Conservation (phyloP, 2,888 invertebrate species). For the Encarsia formosa region DNA sequence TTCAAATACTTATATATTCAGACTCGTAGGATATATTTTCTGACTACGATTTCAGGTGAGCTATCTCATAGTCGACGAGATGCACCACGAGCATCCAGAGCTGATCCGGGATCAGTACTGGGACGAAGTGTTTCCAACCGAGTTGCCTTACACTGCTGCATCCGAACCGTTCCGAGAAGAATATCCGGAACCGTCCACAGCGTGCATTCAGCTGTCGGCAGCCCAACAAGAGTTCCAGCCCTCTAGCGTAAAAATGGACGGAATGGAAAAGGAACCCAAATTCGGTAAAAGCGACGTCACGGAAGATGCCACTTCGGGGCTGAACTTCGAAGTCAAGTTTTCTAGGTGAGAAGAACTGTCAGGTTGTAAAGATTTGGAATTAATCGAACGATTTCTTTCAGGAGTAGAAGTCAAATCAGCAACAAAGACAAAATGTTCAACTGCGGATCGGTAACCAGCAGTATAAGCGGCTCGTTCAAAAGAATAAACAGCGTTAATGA, state of each 20-base stretch:
- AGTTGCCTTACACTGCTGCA: constrained; percentile 83
- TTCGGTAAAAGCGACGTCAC: constrained; percentile 39
- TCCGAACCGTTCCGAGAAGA: constrained; percentile 77
- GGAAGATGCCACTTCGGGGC: constrained; percentile 70
- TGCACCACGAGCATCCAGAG: constrained; percentile 90
- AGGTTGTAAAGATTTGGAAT: too few relatives aligned
- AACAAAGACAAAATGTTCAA: constrained; percentile 42
- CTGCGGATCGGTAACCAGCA: constrained; percentile 45
- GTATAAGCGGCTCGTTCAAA: constrained; percentile 58
- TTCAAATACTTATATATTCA: too few relatives aligned
- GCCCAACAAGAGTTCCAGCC: constrained; percentile 64
- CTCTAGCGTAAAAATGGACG: constrained; percentile 71
- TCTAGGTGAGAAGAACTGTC: too few relatives aligned
- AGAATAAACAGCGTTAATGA: constrained; percentile 74
- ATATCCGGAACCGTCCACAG: constrained; percentile 83
- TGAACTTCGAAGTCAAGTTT: constrained; percentile 61
- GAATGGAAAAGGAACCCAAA: constrained; percentile 55
- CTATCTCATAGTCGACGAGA: constrained; percentile 89
- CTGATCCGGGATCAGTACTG: constrained; percentile 85
- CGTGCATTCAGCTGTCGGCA: constrained; percentile 72
- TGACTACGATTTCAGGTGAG: too few relatives aligned
- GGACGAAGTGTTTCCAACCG: constrained; percentile 84
- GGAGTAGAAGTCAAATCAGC: constrained; percentile 47
- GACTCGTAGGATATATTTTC: too few relatives aligned
- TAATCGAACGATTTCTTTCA: too few relatives aligned